phyloP scores from a whole-genome alignment of 2,888 invertebrate species.

The Limenitis camilla region DNA sequence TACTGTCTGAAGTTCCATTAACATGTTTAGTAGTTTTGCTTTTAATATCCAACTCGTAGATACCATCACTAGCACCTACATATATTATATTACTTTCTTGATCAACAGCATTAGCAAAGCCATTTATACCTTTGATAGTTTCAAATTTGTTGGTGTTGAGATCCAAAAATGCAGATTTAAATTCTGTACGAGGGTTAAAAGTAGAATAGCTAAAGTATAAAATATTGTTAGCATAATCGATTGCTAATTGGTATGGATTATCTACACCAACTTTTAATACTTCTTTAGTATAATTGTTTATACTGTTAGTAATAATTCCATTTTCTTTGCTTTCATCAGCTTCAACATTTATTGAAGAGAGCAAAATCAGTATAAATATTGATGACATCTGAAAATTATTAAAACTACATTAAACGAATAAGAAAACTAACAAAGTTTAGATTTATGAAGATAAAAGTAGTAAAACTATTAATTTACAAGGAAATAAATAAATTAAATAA shows the following conservation, averaged over 20 bases:
- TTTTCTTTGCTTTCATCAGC: too few species aligned
- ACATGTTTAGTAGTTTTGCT: slow-evolving; percentile 35
- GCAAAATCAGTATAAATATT: too few species aligned
- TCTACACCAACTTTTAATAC: slow-evolving; percentile 31
- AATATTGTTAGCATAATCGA: slow-evolving; percentile 47
- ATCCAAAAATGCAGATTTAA: slow-evolving; percentile 41
- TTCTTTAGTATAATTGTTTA: slow-evolving; percentile 31
- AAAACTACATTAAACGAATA: too few species aligned
- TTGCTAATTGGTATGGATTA: slow-evolving; percentile 48
- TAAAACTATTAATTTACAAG: too few species aligned
- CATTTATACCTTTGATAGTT: slow-evolving; percentile 35
- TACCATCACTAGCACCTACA: slow-evolving; percentile 46
- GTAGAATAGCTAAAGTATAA: slow-evolving; percentile 48
- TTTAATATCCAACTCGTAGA: slow-evolving; percentile 43
- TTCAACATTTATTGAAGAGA: too few species aligned
- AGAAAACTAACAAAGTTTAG: too few species aligned
- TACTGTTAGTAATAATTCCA: too few species aligned
- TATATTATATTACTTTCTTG: slow-evolving; percentile 37
- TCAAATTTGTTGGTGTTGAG: slow-evolving; percentile 40
- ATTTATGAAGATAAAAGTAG: too few species aligned
- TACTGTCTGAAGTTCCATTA: slow-evolving; percentile 30
- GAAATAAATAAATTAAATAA: too few species aligned
- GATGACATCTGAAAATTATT: too few species aligned
- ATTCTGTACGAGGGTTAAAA: slow-evolving; percentile 24
- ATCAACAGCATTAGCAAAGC: slow-evolving; percentile 49